Evolutionary conservation across 30 jellyfish, hydroid and myxozoan species (phyloP), one percentile per base, ranked within the genome.

Genomic region (Aurelia sp.): DNA sequence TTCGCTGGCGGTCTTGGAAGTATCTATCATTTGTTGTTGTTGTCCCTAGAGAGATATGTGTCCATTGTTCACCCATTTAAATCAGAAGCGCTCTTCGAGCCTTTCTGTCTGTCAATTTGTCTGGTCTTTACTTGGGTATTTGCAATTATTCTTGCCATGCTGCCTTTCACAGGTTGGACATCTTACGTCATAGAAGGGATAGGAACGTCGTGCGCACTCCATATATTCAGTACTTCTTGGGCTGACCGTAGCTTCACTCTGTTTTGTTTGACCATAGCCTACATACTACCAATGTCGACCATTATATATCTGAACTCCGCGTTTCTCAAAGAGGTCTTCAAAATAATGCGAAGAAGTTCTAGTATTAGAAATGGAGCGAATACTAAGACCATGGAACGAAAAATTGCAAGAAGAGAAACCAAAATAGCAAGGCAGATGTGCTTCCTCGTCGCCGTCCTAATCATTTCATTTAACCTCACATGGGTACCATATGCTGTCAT

Each of bases 161-260:
- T 83, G 81, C 92, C 92, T 21, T 13, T 83, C 47, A 41, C 73
- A 37, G 92, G 92, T 50, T 83, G 78, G 86, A 41, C 86, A 4
- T 20, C 55, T 57, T 83, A 83, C 73, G 27, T 15, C 17, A 5
- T 37, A 19, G 94, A 85, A 21, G 89, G 89, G 23, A 74, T 74
- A 11, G 84, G 86, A 11, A 66, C 86, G 17, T 71, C 84, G 78
- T 85, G 94, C 31, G n/a, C 82, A 6, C 71, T 85, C 17, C 63
- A 85, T 9, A 13, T 74, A 41, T 66, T 27, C 33, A 75, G 89
- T 1, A 44, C 4, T n/a, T 53, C 86, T 3, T 7, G 20, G 37
- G 20, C 37, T 48, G 73, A 55, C 35, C 71, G 52, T 27, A 59
- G 87, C 73, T 85, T 37, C 86, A 74, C 16, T 48, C 22, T 85